Evolutionary conservation across 2,797 vertebrate genomes (phyloP), one percentile per base, ranked within the genome.

Genomic region (Mastacembelus armatus): DNA sequence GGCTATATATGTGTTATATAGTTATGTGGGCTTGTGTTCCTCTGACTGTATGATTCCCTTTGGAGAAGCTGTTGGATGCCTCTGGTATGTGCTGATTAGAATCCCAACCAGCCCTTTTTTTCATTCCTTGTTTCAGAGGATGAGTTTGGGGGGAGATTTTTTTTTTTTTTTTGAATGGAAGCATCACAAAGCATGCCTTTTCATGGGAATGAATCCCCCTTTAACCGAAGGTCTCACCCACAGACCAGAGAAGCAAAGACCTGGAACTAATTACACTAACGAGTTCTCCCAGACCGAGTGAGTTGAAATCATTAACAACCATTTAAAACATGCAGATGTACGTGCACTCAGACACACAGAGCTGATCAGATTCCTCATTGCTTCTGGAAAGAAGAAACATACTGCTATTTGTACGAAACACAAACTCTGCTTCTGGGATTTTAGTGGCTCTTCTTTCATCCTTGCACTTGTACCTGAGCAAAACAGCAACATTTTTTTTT

Each of bases 211-310:
- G 62, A 83, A 81, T 74, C 81, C 77, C 81, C 76, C 87, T 83
- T 88, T 74, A 84, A 84, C 88, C 50, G 35, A 71, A 85, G 75
- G 85, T 88, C 83, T 88, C 86, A 85, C 90, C 85, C 88, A 79
- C 73, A 43, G 78, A 89, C 81, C 77, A 80, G 86, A 29, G 72
- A 87, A 54, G 91, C 91, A 86, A 73, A 89, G 88, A 87, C 72
- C 91, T 93, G 91, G 91, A 94, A 94, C 90, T 90, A 94, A 93
- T 93, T 83, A 84, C 85, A 55, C 90, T 92, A 93, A 94, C 85
- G 87, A 93, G 92, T 93, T 92, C 85, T 86, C 77, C 81, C 80
- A 75, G 77, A 83, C 85, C 66, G 30, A 67, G 67, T 63, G 71
- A 88, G 79, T n/a, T 66, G 68, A 79, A 85, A 84, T 90, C 84